Conservation (phyloP, 2,797 vertebrate genomes). For the Glossophaga mutica region DNA sequence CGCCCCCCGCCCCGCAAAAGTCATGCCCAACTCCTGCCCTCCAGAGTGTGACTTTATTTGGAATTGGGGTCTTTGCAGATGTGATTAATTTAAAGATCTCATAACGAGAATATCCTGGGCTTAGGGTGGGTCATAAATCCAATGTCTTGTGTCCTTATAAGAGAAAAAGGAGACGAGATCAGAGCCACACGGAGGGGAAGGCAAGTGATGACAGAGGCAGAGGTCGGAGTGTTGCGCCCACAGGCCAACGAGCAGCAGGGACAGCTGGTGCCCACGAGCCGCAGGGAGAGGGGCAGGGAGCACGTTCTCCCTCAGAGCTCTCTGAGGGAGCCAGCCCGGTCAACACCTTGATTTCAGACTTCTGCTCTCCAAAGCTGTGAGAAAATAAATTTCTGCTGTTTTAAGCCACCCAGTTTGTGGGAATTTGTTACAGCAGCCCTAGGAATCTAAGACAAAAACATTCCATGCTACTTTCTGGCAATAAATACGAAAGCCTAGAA, state of each 20-base stretch:
- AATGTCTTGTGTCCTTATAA: background rate
- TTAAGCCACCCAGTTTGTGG: background rate
- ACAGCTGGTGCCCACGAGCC: background rate
- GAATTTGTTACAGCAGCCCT: background rate
- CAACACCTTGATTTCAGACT: background rate
- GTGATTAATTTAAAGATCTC: background rate
- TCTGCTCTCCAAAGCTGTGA: background rate
- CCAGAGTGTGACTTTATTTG: background rate
- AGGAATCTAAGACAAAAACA: background rate
- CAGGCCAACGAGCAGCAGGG: no score
- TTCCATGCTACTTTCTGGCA: background rate
- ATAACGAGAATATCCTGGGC: background rate
- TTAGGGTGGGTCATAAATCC: background rate
- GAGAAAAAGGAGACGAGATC: background rate
- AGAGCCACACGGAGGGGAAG: background rate
- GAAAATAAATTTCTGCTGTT: background rate
- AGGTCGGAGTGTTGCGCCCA: background rate
- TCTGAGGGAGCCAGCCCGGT: background rate
- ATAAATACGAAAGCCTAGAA: background rate
- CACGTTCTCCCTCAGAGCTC: background rate
- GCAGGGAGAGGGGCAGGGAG: background rate
- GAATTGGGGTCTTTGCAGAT: background rate
- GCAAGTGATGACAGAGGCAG: background rate
- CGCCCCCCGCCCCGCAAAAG: background rate
- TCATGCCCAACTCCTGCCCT: background rate